Conservation (phyloP, 2,113 vertebrate species). For the Candoia aspera region DNA sequence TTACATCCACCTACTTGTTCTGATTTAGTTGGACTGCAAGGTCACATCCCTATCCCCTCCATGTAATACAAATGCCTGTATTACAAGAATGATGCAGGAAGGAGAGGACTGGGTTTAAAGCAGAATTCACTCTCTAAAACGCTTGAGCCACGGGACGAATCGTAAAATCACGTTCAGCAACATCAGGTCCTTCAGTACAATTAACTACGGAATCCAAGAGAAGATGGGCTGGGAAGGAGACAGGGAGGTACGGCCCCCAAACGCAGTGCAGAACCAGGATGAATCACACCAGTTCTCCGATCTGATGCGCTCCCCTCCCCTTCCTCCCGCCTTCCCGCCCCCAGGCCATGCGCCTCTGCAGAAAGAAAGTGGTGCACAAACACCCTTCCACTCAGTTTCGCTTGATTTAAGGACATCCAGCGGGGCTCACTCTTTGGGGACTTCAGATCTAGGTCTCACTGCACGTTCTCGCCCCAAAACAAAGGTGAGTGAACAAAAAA, state of each 20-base stretch:
- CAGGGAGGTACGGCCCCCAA: neutral
- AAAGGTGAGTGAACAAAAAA: neutral
- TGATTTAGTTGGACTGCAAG: neutral
- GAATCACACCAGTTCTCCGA: neutral
- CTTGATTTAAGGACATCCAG: constrained; percentile 47
- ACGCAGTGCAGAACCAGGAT: neutral
- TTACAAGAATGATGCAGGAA: neutral
- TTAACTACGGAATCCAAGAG: neutral
- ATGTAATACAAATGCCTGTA: neutral
- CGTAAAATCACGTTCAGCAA: no score
- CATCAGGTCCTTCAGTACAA: neutral
- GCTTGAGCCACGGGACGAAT: neutral
- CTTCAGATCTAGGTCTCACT: constrained; percentile 26
- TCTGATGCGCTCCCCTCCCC: neutral
- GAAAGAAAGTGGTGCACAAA: neutral
- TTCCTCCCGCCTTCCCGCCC: no score
- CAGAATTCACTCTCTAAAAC: neutral
- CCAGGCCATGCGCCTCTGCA: neutral
- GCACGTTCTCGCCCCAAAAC: neutral
- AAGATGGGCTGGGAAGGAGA: neutral
- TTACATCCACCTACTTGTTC: neutral
- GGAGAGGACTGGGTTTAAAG: neutral
- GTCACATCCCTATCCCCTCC: neutral
- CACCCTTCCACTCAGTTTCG: neutral
- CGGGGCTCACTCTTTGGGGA: constrained; percentile 32